Evolutionary conservation across 2,113 vertebrate species (phyloP), one percentile per base, ranked within the genome.

Genomic region (cattle (Bos taurus)): DNA sequence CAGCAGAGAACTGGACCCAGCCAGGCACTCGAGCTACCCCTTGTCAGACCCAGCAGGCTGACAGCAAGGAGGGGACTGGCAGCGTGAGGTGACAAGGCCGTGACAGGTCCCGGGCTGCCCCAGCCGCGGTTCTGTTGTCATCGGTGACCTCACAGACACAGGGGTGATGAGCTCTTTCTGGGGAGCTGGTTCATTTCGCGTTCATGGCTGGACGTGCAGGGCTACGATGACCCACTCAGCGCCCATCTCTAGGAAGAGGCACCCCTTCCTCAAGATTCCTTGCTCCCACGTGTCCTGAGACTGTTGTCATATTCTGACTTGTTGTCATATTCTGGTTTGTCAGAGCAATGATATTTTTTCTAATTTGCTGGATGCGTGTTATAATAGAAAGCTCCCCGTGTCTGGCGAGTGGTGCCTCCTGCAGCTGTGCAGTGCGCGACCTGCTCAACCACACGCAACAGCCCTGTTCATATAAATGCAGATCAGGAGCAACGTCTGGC

Each of bases 11-110:
- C 1, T 40, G 17, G 36, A 43, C 7, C 57, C 0, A 15, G 56
- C 25, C 1, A 0, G 9, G 67, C 4, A 1, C 19, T 83, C 2
- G 2, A 23, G 71, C 59, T 5, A 2, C 26, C 25, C 9, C 43
- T 60, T 0, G 0, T 40, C 40, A 40, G 40, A 40, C 40, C 40
- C 40, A 9, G n/a, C 50, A 50, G 21, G 14, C 2, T 74, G 30
- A 40, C 64, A 23, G 17, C 10, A 15, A 64, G 48, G 54, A 54
- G 74, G n/a, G 33, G 17, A 48, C 23, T 36, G 30, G 74, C 36
- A 30, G 52, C 1, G 6, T 30, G 52, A 16, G 13, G 16, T 14
- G 15, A 71, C 0, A 2, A 78, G 86, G 7, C 84, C 26, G 0
- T 16, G 78, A 33, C 4, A 9, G 86, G 50, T 28, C 4, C 36